Conservation (phyloP, 2,888 invertebrate genomes). For the Dromius quadrimaculatus region DNA sequence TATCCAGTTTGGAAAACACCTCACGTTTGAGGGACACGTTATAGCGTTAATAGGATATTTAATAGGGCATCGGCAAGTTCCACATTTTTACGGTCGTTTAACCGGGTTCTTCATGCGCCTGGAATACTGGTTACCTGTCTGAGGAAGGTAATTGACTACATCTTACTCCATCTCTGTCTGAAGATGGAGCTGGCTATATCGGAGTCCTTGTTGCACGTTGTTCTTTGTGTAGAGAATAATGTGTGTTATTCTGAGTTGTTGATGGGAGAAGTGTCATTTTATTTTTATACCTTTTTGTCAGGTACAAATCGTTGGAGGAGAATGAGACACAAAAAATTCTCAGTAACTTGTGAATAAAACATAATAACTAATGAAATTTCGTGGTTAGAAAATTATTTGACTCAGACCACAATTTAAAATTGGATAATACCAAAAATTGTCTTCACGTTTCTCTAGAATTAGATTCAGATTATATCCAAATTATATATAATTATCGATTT, state of each 20-base stretch:
- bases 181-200: not conserved
- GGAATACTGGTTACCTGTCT: constrained; percentile 18
- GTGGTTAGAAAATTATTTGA: too few relatives aligned
- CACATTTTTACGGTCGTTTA: constrained; percentile 39
- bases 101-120: constrained; percentile 23
- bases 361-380: too few relatives aligned
- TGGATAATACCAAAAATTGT: too few relatives aligned
- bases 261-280: too few relatives aligned
- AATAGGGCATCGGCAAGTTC: constrained; percentile 42
- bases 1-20: constrained; percentile 28
- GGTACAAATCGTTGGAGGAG: too few relatives aligned
- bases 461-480: too few relatives aligned
- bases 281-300: too few relatives aligned
- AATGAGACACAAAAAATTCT: too few relatives aligned
- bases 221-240: not conserved
- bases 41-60: constrained; percentile 47
- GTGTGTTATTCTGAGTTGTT: not conserved
- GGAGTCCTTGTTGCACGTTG: not conserved
- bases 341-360: too few relatives aligned
- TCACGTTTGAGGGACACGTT: constrained; percentile 26
- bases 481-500: too few relatives aligned
- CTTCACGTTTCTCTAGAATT: too few relatives aligned
- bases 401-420: too few relatives aligned
- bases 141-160: constrained; percentile 22
- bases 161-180: constrained; percentile 9